Conservation (phyloP, 2,113 vertebrate species). For the Catagonus wagneri region DNA sequence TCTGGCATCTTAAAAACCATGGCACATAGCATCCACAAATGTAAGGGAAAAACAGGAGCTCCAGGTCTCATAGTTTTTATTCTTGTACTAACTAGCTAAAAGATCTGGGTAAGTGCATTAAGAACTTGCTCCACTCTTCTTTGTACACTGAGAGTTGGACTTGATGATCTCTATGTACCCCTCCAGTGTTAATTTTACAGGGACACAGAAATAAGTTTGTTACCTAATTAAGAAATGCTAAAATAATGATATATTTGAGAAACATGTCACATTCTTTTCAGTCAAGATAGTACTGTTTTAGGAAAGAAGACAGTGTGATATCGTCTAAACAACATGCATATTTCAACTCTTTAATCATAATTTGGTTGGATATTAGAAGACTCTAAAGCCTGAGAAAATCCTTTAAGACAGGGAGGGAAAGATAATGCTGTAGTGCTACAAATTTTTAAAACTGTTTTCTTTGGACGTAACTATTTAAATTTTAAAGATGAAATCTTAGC, state of each 20-base stretch:
- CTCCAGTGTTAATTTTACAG: not conserved
- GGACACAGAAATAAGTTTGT: not conserved
- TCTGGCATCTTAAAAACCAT: not conserved
- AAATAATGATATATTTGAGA: slow-evolving; percentile 12
- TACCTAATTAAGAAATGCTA: slow-evolving; percentile 25
- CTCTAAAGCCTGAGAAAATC: slow-evolving; percentile 26
- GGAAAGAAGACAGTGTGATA: not conserved
- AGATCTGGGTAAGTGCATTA: not conserved
- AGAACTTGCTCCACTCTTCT: not conserved
- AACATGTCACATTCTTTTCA: not conserved
- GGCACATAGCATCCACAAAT: not conserved
- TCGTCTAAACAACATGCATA: not conserved
- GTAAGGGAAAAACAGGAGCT: not conserved
- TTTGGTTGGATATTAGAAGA: not conserved
- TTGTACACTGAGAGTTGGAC: not conserved
- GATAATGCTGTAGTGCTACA: not conserved
- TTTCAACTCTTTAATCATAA: not conserved
- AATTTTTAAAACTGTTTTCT: not conserved
- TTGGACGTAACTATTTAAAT: not conserved
- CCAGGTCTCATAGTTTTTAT: not conserved
- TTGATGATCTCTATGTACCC: not conserved
- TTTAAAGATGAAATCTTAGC: slow-evolving; percentile 36
- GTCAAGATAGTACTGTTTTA: not conserved
- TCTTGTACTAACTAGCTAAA: not conserved
- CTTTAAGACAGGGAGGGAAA: not conserved